Evolutionary conservation across 2,888 invertebrate genomes (phyloP), one percentile per base, ranked within the genome.

Genomic region (Nephrotoma appendiculata): DNA sequence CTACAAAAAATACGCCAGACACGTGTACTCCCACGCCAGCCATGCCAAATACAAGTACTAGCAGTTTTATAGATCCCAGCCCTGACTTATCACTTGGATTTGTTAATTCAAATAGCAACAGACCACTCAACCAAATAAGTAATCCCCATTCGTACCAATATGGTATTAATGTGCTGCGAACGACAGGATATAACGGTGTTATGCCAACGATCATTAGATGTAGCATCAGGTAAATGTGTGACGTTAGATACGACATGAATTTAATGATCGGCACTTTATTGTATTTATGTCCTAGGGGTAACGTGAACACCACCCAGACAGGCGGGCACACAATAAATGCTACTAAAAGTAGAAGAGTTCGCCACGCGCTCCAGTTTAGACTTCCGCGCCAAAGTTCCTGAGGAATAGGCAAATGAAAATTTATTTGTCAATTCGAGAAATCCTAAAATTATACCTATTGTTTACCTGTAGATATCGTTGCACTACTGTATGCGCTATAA

Each of bases 201-300:
- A 97, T 97, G 83, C 96, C 97, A 87, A 97, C 97, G 89, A 99
- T 93, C 89, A 97, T 95, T 89, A 99, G 94, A 89, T 99, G 95
- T 88, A 97, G 92, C 96, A 99, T 98, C 89, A 99, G 95, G 92
- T 99, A 99, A 89, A 99, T 96, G 92, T 99, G 99, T 6, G 99
- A 99, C 41, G 99, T 99, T 89, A 99, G 94, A 92, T 99, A 99
- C 84, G 99, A 98, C 97, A 99, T 99, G 92, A 99, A 99, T 93
- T 99, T 99, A 90, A 99, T 98, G 90, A 99, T 99, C 87, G 99
- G 99, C 90, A 99, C 98, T 93, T 98, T 98, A 93, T 98, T 97
- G 93, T 97, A 98, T 92, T 96, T 96, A 93, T 98, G 98, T 83
- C 97, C 97, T 90, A 98, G 92, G 86, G 99, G 99, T 90, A 99